These are phyloP conservation scores for Elaeidobius kamerunicus DNA, from an alignment of 2,888 invertebrate species.

Conservation along the genomic window DNA sequence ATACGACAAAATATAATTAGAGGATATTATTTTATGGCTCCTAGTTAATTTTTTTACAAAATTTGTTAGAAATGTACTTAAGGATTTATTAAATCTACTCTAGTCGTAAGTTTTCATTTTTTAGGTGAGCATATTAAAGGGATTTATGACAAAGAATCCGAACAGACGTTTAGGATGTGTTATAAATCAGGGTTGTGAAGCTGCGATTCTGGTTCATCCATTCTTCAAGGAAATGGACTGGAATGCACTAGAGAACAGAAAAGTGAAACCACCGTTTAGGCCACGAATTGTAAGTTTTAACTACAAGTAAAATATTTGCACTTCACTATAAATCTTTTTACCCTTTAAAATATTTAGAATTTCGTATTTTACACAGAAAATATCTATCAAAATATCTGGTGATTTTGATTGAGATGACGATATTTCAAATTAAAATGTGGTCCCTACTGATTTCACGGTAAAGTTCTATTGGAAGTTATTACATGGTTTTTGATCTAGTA, in stretches of 20 bases:
- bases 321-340: not conserved
- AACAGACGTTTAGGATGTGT: slow-evolving; percentile 91
- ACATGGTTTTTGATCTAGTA: not conserved
- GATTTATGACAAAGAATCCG: slow-evolving; percentile 98
- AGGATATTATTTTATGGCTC: too few relatives aligned
- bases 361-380: too few relatives aligned
- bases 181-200: slow-evolving; percentile 66
- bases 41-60: too few relatives aligned
- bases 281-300: slow-evolving; percentile 88
- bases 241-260: slow-evolving; percentile 86
- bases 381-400: too few relatives aligned
- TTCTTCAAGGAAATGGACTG: slow-evolving; percentile 97
- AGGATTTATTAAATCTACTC: too few relatives aligned
- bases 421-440: too few relatives aligned
- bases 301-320: not conserved
- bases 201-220: slow-evolving; percentile 84
- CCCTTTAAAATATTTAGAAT: too few relatives aligned
- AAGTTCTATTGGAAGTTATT: not conserved
- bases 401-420: too few relatives aligned
- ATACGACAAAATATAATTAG: too few relatives aligned
- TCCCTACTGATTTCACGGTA: not conserved
- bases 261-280: slow-evolving; percentile 94
- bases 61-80: too few relatives aligned
- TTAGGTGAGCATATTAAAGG: slow-evolving; percentile 30
- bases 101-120: too few relatives aligned